These are phyloP conservation scores for Telenomus remus DNA, from an alignment of 1,140 invertebrate species.

Conservation along the genomic window DNA sequence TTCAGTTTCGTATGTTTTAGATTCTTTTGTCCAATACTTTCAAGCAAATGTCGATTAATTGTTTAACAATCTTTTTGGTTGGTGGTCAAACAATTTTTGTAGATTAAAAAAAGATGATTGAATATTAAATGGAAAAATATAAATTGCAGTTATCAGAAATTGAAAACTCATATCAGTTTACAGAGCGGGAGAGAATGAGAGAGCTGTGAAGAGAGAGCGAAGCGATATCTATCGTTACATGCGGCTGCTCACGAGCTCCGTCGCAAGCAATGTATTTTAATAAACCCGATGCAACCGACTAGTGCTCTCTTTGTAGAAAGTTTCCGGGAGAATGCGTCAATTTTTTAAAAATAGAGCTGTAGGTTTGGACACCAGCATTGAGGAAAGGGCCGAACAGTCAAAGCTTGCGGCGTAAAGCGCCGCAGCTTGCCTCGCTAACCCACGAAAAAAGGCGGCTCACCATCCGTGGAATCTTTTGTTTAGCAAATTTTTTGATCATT, in stretches of 20 bases:
- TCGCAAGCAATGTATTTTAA: conserved; percentile 70
- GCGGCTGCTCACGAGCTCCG: conserved; percentile 56
- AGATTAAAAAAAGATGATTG: too few species aligned
- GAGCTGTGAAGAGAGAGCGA: conserved; percentile 11
- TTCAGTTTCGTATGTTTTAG: too few species aligned
- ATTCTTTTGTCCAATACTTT: too few species aligned
- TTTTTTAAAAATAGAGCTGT: conserved; percentile 75
- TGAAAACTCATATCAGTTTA: conserved; percentile 49
- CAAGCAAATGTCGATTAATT: too few species aligned
- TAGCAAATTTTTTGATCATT: conserved; percentile 76
- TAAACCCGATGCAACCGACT: conserved; percentile 74
- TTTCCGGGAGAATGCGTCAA: conserved; percentile 74
- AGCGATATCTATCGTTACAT: conserved; percentile 62
- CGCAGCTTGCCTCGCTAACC: conserved; percentile 73
- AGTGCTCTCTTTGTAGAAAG: conserved; percentile 73
- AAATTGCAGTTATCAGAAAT: conserved; percentile 43
- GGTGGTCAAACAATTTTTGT: too few species aligned
- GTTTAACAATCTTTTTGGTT: too few species aligned
- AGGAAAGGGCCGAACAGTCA: conserved; percentile 66
- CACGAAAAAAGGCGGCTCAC: conserved; percentile 74
- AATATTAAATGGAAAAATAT: too few species aligned
- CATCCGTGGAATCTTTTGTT: conserved; percentile 77
- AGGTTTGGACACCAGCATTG: conserved; percentile 69
- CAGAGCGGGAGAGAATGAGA: conserved; percentile 2
- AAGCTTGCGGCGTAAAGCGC: conserved; percentile 70